These are phyloP conservation scores for Carcina quercana DNA, from an alignment of 2,888 invertebrate species.

Conservation along the genomic window DNA sequence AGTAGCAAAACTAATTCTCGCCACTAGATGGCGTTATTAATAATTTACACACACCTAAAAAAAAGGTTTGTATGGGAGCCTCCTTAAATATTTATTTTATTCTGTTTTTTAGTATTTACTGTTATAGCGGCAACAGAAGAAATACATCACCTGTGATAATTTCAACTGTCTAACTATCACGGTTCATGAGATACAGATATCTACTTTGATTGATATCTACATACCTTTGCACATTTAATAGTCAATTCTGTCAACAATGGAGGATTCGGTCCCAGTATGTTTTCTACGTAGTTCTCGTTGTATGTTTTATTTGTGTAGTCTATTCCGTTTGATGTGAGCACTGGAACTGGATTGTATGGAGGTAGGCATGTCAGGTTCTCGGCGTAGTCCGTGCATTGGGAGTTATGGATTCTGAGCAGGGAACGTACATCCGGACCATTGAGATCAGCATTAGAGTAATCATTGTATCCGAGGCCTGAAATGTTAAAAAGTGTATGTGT, in stretches of 20 bases:
- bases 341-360: conserved; percentile 36
- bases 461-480: conserved; percentile 49
- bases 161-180: no score
- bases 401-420: conserved; percentile 37
- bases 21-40: no score
- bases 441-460: conserved; percentile 33
- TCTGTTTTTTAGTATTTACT: no score
- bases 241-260: conserved; percentile 41
- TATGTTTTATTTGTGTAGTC: conserved; percentile 46
- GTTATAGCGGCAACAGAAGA: no score
- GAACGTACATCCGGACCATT: conserved; percentile 45
- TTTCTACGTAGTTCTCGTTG: conserved; percentile 37
- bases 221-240: conserved; percentile 28
- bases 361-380: conserved; percentile 33
- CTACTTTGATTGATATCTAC: no score
- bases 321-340: conserved; percentile 35
- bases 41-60: no score
- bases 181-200: no score
- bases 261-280: conserved; percentile 40
- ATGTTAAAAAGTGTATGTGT: no score
- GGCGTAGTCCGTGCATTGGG: conserved; percentile 25
- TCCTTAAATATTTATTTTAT: no score
- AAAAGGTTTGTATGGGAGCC: no score
- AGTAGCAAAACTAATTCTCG: no score
- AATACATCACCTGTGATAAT: no score